These are phyloP conservation scores for Ptyas mucosa DNA, from an alignment of 2,113 vertebrate genomes.

Conservation along the genomic window DNA sequence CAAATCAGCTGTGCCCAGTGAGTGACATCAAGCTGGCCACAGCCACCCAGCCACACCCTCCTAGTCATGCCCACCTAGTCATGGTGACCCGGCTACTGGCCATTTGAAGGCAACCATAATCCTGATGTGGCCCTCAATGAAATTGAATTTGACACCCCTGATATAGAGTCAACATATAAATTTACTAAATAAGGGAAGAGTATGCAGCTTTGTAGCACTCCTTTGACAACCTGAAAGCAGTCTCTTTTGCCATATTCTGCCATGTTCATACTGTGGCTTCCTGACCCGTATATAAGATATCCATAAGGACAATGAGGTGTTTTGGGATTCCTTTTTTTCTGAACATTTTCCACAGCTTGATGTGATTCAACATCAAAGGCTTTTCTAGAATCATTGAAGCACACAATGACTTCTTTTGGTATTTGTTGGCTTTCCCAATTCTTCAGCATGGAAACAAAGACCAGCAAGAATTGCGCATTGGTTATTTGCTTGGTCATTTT, in stretches of 20 bases:
- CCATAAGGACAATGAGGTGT: background rate
- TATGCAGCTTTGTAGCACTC: background rate
- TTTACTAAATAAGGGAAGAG: background rate
- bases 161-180: background rate
- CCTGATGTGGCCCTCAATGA: too few relatives aligned
- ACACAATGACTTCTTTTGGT: background rate
- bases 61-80: too few relatives aligned
- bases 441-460: background rate
- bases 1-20: too few relatives aligned
- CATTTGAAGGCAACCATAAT: too few relatives aligned
- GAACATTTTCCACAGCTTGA: background rate
- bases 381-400: background rate
- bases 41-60: too few relatives aligned
- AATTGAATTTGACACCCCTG: background rate
- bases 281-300: background rate
- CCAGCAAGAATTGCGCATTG: background rate
- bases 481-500: background rate
- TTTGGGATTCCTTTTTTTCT: background rate
- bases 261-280: background rate
- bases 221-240: background rate
- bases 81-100: too few relatives aligned
- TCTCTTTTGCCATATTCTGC: background rate
- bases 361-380: background rate
- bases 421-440: background rate
- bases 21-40: too few relatives aligned